Conservation (phyloP, 92 coral and sea anemone species). For the Ricordea florida region DNA sequence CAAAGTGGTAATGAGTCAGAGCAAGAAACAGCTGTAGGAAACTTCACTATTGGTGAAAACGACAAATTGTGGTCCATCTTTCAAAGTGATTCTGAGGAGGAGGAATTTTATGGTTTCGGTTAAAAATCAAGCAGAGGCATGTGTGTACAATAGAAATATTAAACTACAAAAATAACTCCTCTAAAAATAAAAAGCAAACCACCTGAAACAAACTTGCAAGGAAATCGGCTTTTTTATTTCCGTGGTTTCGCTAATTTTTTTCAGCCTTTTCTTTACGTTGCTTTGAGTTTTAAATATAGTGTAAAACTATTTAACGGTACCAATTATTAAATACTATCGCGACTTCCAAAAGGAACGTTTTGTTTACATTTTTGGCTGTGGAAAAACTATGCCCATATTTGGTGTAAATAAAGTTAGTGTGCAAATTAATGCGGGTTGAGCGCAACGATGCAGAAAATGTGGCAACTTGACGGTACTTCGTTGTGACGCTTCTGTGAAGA, state of each 20-base stretch:
- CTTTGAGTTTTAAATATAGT: background rate
- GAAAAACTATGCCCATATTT: conserved; percentile 7
- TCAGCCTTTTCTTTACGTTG: conserved; percentile 7
- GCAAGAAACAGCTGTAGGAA: conserved; percentile 17
- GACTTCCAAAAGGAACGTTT: conserved; percentile 7
- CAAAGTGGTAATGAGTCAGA: background rate
- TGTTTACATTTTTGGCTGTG: conserved; percentile 13
- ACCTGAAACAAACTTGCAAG: background rate
- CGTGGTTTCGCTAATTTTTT: background rate
- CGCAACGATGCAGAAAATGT: background rate
- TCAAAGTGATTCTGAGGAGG: conserved; percentile 14
- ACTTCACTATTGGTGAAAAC: background rate
- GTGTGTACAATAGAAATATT: conserved; percentile 9
- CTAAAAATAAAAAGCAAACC: background rate
- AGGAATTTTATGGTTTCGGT: conserved; percentile 24
- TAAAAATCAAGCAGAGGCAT: background rate
- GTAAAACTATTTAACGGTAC: background rate
- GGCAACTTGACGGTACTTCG: conserved; percentile 1
- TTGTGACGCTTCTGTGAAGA: background rate
- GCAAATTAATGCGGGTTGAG: too few species aligned
- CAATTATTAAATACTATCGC: too few species aligned
- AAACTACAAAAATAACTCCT: background rate
- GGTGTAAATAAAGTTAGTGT: too few species aligned
- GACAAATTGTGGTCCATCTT: conserved; percentile 17
- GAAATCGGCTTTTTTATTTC: background rate